Base-by-base conservation (phyloP, 2,797 vertebrate genomes). In the Gadopsis bispinosus region DNA sequence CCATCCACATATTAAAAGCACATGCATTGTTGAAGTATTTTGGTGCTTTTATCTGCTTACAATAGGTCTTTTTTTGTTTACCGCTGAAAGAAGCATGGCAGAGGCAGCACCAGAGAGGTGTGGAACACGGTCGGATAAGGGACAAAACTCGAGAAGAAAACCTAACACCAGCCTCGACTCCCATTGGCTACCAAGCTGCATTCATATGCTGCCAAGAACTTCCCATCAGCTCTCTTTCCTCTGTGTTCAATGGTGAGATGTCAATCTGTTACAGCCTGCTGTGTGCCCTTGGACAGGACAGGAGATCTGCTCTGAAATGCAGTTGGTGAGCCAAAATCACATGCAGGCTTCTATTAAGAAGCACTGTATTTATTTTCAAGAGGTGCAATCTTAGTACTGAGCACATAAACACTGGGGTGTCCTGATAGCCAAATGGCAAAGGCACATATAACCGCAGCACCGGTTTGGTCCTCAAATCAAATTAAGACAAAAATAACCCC, bases 201-300 rank as follows among this genome's bases (percentile, higher is more conserved):
- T 69, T 62, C 58, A 68, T 22, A 65, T 20, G 56, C 75, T 83
- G 75, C 74, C 69, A 86, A 67, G 72, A 81, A 54, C 55, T 74
- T 79, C 53, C 68, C 48, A 51, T 76, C 79, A 75, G 75, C 69
- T 78, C 67, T 9, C 53, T 48, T 76, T 66, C 67, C 79, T 55
- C 41, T 51, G 62, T 62, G 58, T 54, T 74, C 43, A 61, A 31
- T 14, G 10, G 22, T 64, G 64, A 77, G 69, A 53, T 58, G 75
- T 74, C 62, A 73, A 75, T 54, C 58, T 85, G 77, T 71, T 53
- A 43, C 3, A 59, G 53, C 80, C 66, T 67, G 79, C 83, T 87
- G 78, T 73, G 71, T 79, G 69, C 48, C 77, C 81, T 87, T 85
- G 74, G 37, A 81, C 20, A 61, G 74, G 37, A 81, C 20, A 58